Conservation (phyloP, 2,797 vertebrate species). For the Buphagus erythrorhynchus region DNA sequence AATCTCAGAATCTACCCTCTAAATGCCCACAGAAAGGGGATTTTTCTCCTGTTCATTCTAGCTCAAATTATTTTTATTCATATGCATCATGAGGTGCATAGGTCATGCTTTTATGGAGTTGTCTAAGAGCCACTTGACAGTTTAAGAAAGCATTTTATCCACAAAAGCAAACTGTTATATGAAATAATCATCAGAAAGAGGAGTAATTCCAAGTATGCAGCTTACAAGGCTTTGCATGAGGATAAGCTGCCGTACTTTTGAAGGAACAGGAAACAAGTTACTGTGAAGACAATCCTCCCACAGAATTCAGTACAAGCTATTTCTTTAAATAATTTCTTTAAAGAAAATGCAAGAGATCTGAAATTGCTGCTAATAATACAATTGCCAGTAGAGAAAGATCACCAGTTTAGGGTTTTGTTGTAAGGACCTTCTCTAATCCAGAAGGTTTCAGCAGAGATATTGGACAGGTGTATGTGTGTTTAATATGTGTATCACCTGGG, state of each 20-base stretch:
- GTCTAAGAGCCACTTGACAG: neutral
- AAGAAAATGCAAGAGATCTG: neutral
- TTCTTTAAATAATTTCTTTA: neutral
- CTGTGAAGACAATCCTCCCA: neutral
- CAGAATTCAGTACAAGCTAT: neutral
- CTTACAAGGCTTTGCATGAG: neutral
- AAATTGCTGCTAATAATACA: neutral
- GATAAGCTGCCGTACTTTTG: neutral
- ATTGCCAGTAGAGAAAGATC: neutral
- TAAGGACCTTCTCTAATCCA: neutral
- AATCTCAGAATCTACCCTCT: neutral
- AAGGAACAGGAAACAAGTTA: neutral
- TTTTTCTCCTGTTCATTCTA: neutral
- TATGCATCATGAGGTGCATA: neutral
- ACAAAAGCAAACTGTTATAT: slow-evolving; percentile 16
- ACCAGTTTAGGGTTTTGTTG: neutral
- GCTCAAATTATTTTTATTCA: neutral
- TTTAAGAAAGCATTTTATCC: slow-evolving; percentile 30
- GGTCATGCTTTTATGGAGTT: neutral
- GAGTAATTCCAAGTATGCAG: neutral
- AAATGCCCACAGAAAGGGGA: neutral
- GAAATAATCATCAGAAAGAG: neutral
- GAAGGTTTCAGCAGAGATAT: neutral
- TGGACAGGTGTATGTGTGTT: neutral
- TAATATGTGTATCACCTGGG: neutral